Evolutionary conservation across 2,888 invertebrate species (phyloP).

Genomic region (Ptychoptera albimana): DNA sequence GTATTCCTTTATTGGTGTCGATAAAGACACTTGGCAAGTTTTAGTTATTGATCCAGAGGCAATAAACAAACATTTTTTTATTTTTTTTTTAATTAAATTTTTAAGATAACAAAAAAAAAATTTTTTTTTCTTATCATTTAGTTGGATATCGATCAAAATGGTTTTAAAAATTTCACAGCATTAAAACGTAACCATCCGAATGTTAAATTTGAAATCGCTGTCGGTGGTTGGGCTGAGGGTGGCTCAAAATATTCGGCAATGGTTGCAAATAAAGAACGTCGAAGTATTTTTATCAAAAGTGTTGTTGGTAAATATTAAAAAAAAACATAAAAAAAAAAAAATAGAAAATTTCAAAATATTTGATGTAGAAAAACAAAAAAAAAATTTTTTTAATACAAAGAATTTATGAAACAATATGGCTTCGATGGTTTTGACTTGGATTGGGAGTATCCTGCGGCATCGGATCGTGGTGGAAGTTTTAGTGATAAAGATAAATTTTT

Average conservation of each 20-base stretch:
- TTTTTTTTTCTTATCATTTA: conserved; percentile 16
- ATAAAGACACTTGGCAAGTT: conserved; percentile 59
- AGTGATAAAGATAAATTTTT: conserved; percentile 72
- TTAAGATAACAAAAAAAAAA: background rate
- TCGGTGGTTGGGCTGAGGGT: conserved; percentile 86
- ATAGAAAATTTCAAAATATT: conserved; percentile 17
- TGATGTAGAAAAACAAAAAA: conserved; percentile 5
- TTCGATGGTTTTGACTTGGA: conserved; percentile 81
- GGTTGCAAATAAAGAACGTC: conserved; percentile 50
- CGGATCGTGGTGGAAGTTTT: conserved; percentile 70
- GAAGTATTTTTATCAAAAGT: conserved; percentile 57
- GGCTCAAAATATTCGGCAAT: conserved; percentile 74
- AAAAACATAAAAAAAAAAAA: conserved; percentile 29
- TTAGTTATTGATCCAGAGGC: conserved; percentile 70
- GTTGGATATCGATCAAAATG: conserved; percentile 57
- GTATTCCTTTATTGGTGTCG: conserved; percentile 78
- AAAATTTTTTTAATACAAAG: conserved; percentile 15
- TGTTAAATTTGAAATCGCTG: conserved; percentile 63
- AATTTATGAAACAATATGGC: conserved; percentile 56
- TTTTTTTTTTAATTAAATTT: background rate
- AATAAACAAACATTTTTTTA: conserved; percentile 14
- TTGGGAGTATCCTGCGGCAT: conserved; percentile 84
- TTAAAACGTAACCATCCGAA: conserved; percentile 52
- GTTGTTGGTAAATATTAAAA: conserved; percentile 32
- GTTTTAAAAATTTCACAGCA: conserved; percentile 64